phyloP scores from a whole-genome alignment of 2,888 invertebrate genomes.

The Orchesellides sinensis region DNA sequence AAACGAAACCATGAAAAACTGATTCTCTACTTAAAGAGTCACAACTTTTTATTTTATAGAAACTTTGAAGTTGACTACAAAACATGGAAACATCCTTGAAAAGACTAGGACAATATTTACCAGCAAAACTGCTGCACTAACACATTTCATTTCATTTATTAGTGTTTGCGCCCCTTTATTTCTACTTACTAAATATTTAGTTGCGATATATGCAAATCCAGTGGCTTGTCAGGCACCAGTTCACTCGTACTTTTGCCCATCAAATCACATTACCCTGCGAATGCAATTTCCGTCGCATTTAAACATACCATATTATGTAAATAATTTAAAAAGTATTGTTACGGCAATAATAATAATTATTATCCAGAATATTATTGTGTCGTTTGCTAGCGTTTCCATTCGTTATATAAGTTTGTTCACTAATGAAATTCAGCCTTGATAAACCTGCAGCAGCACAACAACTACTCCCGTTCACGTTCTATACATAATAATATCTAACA shows the following conservation, averaged over 20 bases:
- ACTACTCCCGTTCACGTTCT: neutral
- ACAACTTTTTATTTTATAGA: neutral
- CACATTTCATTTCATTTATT: neutral
- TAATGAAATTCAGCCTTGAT: conserved; percentile 60
- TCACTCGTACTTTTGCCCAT: conserved; percentile 2
- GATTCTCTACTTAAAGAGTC: neutral
- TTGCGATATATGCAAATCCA: neutral
- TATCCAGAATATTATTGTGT: conserved; percentile 61
- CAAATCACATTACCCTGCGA: neutral
- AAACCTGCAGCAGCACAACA: conserved; percentile 47
- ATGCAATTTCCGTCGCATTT: neutral
- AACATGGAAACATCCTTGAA: neutral
- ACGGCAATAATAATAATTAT: conserved; percentile 37
- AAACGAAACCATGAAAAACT: neutral
- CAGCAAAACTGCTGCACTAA: neutral
- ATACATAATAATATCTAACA: neutral
- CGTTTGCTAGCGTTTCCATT: conserved; percentile 55
- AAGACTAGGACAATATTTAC: neutral
- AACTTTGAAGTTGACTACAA: neutral
- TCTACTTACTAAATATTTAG: neutral
- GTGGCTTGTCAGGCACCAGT: conserved; percentile 18
- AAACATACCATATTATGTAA: neutral
- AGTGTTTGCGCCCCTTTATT: neutral
- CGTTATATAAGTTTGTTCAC: neutral
- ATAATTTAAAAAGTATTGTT: neutral